Evolutionary conservation across 2,113 vertebrate genomes (phyloP).

Genomic region (Bagarius yarrelli): DNA sequence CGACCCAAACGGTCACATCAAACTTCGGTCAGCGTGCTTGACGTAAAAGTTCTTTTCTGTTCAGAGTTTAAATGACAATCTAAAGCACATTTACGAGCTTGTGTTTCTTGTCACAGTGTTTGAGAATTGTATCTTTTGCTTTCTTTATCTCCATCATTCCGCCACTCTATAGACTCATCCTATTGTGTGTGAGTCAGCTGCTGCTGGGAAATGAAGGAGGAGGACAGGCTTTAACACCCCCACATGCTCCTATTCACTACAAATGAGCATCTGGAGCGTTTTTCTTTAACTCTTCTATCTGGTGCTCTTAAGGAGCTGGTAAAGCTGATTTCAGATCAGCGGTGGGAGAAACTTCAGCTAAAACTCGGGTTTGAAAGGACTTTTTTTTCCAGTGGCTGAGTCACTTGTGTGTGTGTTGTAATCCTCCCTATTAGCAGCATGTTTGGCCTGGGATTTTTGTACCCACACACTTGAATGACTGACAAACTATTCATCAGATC

Average conservation of each 20-base stretch:
- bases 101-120: not conserved
- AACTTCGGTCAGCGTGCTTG: not conserved
- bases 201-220: constrained; percentile 36
- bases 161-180: constrained; percentile 24
- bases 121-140: not conserved
- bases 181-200: constrained; percentile 29
- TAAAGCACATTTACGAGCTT: not conserved
- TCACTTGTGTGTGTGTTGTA: constrained; percentile 29
- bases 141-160: constrained; percentile 36
- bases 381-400: not conserved
- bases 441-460: constrained; percentile 29
- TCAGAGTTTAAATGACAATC: not conserved
- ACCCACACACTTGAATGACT: constrained; percentile 32
- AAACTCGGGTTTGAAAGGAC: not conserved
- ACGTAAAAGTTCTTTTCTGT: not conserved
- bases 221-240: constrained; percentile 31
- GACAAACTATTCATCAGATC: constrained; percentile 26
- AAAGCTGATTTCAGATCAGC: constrained; percentile 36
- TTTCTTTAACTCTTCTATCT: not conserved
- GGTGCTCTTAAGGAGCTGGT: not conserved
- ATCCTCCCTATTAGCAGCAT: constrained; percentile 11
- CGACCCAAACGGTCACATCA: not conserved
- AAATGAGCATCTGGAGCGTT: constrained; percentile 28
- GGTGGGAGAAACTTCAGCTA: constrained; percentile 4
- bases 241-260: constrained; percentile 26